phyloP scores from a whole-genome alignment of 2,113 vertebrate species.

The Dunckerocampus dactyliophorus region DNA sequence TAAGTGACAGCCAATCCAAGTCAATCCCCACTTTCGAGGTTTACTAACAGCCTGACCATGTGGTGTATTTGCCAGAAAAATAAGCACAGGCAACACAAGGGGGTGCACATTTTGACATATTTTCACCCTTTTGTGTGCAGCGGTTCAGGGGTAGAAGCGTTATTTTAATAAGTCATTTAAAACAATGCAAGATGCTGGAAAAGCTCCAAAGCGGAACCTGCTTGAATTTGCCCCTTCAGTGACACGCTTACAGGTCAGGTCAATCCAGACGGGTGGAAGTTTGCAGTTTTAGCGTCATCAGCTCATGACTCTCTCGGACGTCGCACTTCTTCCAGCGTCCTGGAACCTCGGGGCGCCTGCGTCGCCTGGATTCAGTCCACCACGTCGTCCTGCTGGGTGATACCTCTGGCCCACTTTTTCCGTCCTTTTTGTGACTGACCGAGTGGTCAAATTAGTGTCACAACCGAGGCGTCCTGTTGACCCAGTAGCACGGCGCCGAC shows the following conservation, averaged over 20 bases:
- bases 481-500: not conserved
- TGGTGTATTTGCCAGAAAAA: no score
- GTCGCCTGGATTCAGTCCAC: not conserved
- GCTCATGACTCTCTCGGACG: slow-evolving; percentile 32
- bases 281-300: slow-evolving; percentile 45
- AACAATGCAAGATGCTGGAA: no score
- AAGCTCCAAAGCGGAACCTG: no score
- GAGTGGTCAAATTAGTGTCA: not conserved
- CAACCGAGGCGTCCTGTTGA: not conserved
- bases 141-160: no score
- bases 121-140: no score
- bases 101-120: no score
- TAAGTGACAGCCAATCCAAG: no score
- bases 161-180: no score
- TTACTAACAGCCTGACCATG: no score
- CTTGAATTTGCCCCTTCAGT: not conserved
- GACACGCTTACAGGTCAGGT: slow-evolving; percentile 31
- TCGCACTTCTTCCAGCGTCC: slow-evolving; percentile 18
- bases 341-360: slow-evolving; percentile 19
- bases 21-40: no score
- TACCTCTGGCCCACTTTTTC: not conserved
- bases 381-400: no score
- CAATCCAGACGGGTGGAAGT: slow-evolving; percentile 44
- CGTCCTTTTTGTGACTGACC: not conserved
- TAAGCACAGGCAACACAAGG: no score